These are phyloP conservation scores for Leptonema lineaticorne DNA, from an alignment of 1,140 invertebrate species.

Conservation along the genomic window DNA sequence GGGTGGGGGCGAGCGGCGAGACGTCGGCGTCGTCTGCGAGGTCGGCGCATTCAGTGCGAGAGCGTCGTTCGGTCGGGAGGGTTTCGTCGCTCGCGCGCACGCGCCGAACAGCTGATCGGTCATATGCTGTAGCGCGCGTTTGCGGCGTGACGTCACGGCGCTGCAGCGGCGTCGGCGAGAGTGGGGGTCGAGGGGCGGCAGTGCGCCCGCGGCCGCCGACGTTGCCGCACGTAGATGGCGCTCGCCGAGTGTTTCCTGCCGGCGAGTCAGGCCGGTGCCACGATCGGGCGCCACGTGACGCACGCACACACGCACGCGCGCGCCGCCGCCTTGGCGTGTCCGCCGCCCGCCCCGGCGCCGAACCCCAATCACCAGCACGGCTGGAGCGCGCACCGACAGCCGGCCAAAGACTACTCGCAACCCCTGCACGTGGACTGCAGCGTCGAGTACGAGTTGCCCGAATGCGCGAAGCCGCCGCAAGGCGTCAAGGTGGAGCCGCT, in stretches of 20 bases:
- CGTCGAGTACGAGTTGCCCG: conserved; percentile 81
- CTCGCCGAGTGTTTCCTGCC: conserved; percentile 36
- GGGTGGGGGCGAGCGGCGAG: neutral
- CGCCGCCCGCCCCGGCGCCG: conserved; percentile 16
- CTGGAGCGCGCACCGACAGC: conserved; percentile 43
- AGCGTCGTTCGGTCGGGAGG: conserved; percentile 21
- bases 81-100: neutral
- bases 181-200: conserved; percentile 3
- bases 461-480: conserved; percentile 76
- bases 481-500: conserved; percentile 73
- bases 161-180: neutral
- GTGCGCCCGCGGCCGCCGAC: conserved; percentile 26
- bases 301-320: neutral
- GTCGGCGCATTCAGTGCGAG: neutral
- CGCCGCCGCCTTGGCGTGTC: conserved; percentile 19
- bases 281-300: conserved; percentile 10
- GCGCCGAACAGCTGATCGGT: conserved; percentile 26
- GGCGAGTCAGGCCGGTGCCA: neutral
- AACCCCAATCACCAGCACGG: neutral
- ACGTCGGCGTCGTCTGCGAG: neutral
- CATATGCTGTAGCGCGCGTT: no score
- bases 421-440: conserved; percentile 81
- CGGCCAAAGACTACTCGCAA: conserved; percentile 69
- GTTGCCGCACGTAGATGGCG: conserved; percentile 17
- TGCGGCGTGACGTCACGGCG: conserved; percentile 18